Base-by-base conservation (phyloP, 2,113 vertebrate species). In the Arothron firmamentum region DNA sequence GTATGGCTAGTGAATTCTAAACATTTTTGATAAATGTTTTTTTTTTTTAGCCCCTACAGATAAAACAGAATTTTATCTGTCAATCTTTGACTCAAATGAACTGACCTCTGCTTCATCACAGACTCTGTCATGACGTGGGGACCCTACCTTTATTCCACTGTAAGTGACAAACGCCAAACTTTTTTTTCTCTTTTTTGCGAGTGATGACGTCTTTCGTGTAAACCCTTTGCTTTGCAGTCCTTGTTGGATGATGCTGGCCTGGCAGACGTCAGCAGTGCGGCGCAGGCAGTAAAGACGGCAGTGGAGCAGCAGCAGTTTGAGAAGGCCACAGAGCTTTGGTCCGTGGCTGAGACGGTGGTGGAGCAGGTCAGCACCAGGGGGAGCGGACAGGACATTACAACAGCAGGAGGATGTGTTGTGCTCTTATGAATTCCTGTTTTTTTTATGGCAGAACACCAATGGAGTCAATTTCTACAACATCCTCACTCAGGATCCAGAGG, bases 381-480 rank as follows among this genome's bases (percentile, higher is more conserved):
- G 34, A 12, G 34, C 1, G 6, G 34, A 12, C 6, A 4, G 15
- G 1, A n/a, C 4, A 17, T 47, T n/a, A 47, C 9, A 1, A 5
- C 45, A 47, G 13, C 14, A 5, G 5, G n/a, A 47, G 25, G 25
- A 41, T 23, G 21, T 38, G 15, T 17, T 38, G n/a, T 16, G 1
- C 13, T 41, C 1, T 49, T 38, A 1, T 38, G 1, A 38, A 38
- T 49, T 23, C 55, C 16, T 6, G 38, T 79, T 55, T 38, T 25
- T 3, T 38, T 25, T 3, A n/a, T 89, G 81, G 62, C 88, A 98
- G 97, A 94, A 96, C 83, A 94, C 95, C 18, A 93, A 98, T 13
- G 92, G 93, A 2, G 97, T 99, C 48, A 98, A 98, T 82, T 99
- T 99, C 75, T 98, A 99, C 81, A 99, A 99, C 88, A 98, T 99